A percentile compares a stretch with the other conserved stretches of the same genome.
Conservation (phyloP, 1,140 invertebrate genomes). For the Andrena cerasifolii region DNA sequence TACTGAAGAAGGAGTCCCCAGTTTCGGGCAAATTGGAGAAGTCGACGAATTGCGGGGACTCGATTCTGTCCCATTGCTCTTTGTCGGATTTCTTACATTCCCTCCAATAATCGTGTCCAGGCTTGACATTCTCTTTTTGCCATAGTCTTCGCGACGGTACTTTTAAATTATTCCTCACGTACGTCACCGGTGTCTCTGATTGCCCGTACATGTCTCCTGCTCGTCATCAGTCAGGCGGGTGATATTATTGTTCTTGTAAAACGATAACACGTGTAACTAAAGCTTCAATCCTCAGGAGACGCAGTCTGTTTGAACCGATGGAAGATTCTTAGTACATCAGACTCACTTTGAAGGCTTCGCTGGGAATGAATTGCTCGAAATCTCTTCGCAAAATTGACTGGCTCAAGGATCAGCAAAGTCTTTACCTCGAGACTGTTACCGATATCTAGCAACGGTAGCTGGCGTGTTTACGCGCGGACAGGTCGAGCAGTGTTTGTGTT, state of each 20-base stretch:
- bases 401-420: no score
- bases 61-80: no score
- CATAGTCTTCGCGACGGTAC: conserved; percentile 29
- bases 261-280: neutral
- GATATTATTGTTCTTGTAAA: neutral
- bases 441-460: neutral
- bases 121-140: neutral
- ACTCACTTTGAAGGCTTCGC: no score
- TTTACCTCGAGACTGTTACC: neutral
- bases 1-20: conserved; percentile 59
- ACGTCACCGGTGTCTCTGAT: neutral
- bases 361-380: no score
- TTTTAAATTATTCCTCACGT: neutral
- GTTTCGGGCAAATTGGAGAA: conserved; percentile 29
- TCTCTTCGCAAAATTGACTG: neutral
- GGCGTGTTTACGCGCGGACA: neutral
- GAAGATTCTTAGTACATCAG: no score
- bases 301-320: no score
- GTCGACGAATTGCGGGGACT: conserved; percentile 56
- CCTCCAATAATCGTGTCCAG: neutral
- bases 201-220: neutral
- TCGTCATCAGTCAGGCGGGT: no score
- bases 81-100: no score
- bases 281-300: no score
- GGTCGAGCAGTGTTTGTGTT: neutral